Evolutionary conservation across 2,113 vertebrate genomes (phyloP).

Genomic region (Lophius piscatorius): DNA sequence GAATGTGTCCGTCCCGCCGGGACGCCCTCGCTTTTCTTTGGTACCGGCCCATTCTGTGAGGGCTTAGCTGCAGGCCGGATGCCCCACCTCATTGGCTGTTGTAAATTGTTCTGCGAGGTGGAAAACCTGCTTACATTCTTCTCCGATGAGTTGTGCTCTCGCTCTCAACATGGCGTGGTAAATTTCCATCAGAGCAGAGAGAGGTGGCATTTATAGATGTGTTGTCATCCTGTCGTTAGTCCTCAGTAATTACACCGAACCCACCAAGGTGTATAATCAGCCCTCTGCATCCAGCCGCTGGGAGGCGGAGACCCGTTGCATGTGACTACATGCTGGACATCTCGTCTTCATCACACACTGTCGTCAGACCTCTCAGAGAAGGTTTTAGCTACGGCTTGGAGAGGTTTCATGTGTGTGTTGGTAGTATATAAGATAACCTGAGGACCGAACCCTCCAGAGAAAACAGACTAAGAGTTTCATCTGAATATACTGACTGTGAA

Average conservation of each 20-base stretch:
- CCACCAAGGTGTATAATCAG: slow-evolving; percentile 17
- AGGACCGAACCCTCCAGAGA: too few relatives aligned
- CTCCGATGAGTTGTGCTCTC: slow-evolving; percentile 56
- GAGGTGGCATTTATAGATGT: slow-evolving; percentile 13
- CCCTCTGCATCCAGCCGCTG: neutral
- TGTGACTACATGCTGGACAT: slow-evolving; percentile 15
- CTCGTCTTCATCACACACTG: neutral
- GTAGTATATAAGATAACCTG: too few relatives aligned
- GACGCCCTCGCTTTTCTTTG: slow-evolving; percentile 28
- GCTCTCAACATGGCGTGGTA: slow-evolving; percentile 28
- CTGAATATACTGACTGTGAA: too few relatives aligned
- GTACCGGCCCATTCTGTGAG: slow-evolving; percentile 48
- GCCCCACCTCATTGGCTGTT: slow-evolving; percentile 53
- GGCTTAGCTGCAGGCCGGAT: slow-evolving; percentile 51
- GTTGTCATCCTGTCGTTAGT: neutral
- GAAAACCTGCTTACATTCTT: slow-evolving; percentile 75
- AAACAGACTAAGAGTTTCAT: too few relatives aligned
- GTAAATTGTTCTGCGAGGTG: slow-evolving; percentile 64
- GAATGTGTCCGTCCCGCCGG: slow-evolving; percentile 1
- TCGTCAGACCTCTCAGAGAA: neutral
- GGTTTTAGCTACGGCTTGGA: too few relatives aligned
- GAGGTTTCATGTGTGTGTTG: too few relatives aligned
- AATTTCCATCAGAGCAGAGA: slow-evolving; percentile 52
- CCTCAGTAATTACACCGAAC: slow-evolving; percentile 41
- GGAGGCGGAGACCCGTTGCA: too few relatives aligned